Base-by-base conservation (phyloP, 2,888 invertebrate genomes). In the Blastobasis adustella region DNA sequence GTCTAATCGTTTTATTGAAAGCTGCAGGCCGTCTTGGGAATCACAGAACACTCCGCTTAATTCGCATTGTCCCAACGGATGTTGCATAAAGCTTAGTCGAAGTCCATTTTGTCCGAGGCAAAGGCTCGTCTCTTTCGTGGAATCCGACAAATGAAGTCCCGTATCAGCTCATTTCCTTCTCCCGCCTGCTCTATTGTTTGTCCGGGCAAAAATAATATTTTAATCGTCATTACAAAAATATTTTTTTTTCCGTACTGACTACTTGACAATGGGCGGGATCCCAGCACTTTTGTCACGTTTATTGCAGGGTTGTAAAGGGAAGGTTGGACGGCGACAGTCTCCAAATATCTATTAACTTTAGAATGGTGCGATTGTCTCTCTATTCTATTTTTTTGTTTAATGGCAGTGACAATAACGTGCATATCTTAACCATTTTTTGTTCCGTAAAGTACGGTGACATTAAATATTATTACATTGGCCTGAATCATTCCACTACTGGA, bases 121-220 rank as follows among this genome's bases (percentile, higher is more conserved):
- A 84, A 84, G 84, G 85, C 81, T 83, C 78, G 81, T 48, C 58
- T 67, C 55, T 69, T 74, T 83, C 83, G 58, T 56, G 68, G 83
- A 84, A 67, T 58, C 54, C 65, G 58, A 56, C 68, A 74, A 76
- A 80, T 82, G 79, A 74, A 66, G 65, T 64, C 51, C 71, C 67
- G 71, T 83, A 84, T 84, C 83, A 84, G 76, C 84, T 77, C 76
- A 83, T 77, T 84, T 86, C 87, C 85, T 81, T 68, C 77, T 75
- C 68, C 60, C 62, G 56, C 66, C 59, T 38, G 49, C 58, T 53
- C 76, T 62, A 79, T 86, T 87, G 85, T 87, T 79, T 81, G 79
- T 64, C 65, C 63, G 65, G 61, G 72, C 70, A 67, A 74, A 83
- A 81, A 82, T 81, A 73, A 79, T 79, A 82, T 83, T 80, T 76